Evolutionary conservation across 2,113 vertebrate species (phyloP).

Genomic region (Promerops cafer): DNA sequence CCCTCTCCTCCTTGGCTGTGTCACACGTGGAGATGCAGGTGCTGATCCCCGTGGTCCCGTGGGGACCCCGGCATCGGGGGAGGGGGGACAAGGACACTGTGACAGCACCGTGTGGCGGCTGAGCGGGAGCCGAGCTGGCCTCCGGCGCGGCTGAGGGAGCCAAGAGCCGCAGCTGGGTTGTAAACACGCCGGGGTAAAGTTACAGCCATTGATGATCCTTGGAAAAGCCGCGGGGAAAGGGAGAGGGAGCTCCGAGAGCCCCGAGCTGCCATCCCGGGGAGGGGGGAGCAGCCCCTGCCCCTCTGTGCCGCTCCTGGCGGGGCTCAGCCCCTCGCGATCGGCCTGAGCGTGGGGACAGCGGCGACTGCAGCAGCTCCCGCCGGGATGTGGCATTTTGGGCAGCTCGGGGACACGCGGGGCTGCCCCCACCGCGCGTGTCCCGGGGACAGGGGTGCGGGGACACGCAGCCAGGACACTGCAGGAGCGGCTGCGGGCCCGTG

Average conservation of each 20-base stretch:
- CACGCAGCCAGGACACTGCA: accelerated
- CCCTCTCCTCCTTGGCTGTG: no score
- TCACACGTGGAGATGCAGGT: background rate
- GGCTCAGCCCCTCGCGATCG: background rate
- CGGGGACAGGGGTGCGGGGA: background rate
- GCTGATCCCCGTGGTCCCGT: accelerated
- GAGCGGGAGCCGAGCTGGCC: background rate
- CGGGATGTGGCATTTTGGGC: accelerated
- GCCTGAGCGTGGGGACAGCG: accelerated
- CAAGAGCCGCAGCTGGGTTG: background rate
- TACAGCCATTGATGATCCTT: background rate
- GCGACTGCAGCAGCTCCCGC: background rate
- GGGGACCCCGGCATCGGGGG: background rate
- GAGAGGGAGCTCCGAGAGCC: background rate
- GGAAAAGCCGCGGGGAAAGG: background rate
- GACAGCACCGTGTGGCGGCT: background rate
- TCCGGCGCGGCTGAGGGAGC: background rate
- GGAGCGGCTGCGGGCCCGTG: accelerated
- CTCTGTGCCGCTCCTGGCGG: background rate
- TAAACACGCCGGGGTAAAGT: background rate
- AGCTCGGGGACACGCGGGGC: accelerated
- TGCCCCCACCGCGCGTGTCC: accelerated
- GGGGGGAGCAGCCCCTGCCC: background rate
- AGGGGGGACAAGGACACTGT: background rate
- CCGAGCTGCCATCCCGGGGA: background rate